Evolutionary conservation across 2,888 invertebrate species (phyloP), one percentile per base, ranked within the genome.

Genomic region (Latrodectus elegans): DNA sequence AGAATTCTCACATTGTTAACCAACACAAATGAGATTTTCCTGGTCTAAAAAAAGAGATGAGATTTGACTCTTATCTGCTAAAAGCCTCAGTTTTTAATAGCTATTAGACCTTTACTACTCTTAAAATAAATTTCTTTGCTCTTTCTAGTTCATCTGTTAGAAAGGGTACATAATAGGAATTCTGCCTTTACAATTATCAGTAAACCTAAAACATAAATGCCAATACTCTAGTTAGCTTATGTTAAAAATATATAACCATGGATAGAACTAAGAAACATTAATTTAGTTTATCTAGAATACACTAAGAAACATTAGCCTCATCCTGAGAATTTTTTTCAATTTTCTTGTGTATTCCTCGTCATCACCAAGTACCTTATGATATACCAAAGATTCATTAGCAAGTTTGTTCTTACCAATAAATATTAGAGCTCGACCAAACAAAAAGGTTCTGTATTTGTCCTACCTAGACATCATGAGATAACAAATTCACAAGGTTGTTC

Each of bases 31-130:
- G 49, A 71, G 26, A 1, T 49, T n/a, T 12, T 49, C 51, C 0
- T 71, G 49, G 51, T 68, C 71, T 49, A 71, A 49, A 71, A 71
- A 71, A 38, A 71, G 71, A 49, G 71, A 49, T 71, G 51, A 22
- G 51, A 71, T 15, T 15, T 15, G 52, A 14, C 15, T 71, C 51
- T 71, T 49, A 12, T 49, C 71, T 71, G 71, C 51, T 38, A 71
- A 71, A 71, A 71, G 71, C 71, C 51, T 71, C n/a, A 71, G 51
- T 17, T 38, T 22, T 68, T 68, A 68, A 17, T 12, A 38, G 17
- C n/a, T 8, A 0, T 4, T 68, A 17, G 17, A 10, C 17, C 22
- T 68, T 11, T 17, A 17, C 68, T 17, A n/a, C n/a, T 10, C 22
- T n/a, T 17, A 68, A 68, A 38, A 68, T 68, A 68, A 68, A 68